Conservation (phyloP, 2,113 vertebrate genomes). For the Oostethus manadensis region DNA sequence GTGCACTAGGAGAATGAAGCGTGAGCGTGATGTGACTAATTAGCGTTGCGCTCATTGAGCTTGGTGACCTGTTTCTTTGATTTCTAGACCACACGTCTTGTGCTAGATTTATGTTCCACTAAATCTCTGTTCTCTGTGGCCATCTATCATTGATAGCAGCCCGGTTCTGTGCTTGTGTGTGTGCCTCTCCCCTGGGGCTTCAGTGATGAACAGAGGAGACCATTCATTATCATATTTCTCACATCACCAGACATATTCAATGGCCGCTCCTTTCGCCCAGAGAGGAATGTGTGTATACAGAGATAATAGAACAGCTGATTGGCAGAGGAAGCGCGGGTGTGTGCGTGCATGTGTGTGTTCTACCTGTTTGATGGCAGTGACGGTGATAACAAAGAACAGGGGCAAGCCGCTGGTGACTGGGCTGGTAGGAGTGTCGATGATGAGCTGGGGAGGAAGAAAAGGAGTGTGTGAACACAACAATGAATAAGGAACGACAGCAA, state of each 20-base stretch:
- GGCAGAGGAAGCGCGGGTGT: conserved; percentile 2
- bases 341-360: conserved; percentile 9
- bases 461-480: neutral
- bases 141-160: conserved; percentile 55
- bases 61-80: conserved; percentile 50
- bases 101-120: conserved; percentile 54
- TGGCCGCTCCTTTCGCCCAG: conserved; percentile 46
- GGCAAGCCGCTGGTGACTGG: conserved; percentile 95
- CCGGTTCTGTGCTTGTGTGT: conserved; percentile 12
- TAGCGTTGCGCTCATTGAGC: conserved; percentile 41
- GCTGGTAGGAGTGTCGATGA: conserved; percentile 97
- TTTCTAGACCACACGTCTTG: conserved; percentile 41
- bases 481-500: conserved; percentile 5
- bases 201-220: conserved; percentile 64
- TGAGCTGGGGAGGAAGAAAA: conserved; percentile 75
- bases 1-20: conserved; percentile 18
- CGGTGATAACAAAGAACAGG: conserved; percentile 96
- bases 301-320: conserved; percentile 40
- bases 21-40: conserved; percentile 49
- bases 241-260: conserved; percentile 70
- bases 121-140: conserved; percentile 40
- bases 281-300: conserved; percentile 55
- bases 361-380: conserved; percentile 98
- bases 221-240: conserved; percentile 72
- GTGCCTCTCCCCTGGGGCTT: conserved; percentile 40